Evolutionary conservation across 2,113 vertebrate genomes (phyloP), one percentile per base, ranked within the genome.

Genomic region (Pelobates fuscus): DNA sequence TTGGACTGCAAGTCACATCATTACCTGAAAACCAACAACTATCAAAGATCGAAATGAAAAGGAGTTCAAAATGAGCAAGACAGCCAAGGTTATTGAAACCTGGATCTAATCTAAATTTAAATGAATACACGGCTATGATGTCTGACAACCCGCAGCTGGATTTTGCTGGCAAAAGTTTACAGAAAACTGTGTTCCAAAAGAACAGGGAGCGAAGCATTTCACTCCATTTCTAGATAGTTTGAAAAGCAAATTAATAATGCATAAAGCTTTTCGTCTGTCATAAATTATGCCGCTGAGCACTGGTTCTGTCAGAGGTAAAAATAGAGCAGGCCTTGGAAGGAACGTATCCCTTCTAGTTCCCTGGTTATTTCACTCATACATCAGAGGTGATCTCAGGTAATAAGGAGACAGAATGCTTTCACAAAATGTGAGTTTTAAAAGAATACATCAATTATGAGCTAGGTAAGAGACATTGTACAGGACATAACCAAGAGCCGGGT

Each of bases 371-470:
- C 20, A 44, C 49, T 30, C 37, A 29, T 41, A 58, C 63, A 67
- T 75, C 63, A 67, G 54, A 67, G 72, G 72, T 74, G 62, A 74
- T 74, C 27, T 74, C n/a, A 23, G 63, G 72, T 67, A 60, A 75
- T 67, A 37, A 67, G 32, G 63, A 6, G 37, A 58, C 37, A 20
- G 49, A 24, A 30, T 37, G n/a, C 30, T 65, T 25, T 55, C 25
- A 20, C 29, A 64, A 63, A 29, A 11, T 18, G n/a, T n/a, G n/a
- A 59, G 26, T 70, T 70, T 23, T 43, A 21, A 23, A 1, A 15
- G 29, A 27, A 15, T 55, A 3, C 14, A 67, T 26, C 24, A 20
- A 67, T n/a, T n/a, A n/a, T n/a, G n/a, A n/a, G n/a, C n/a, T n/a
- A n/a, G n/a, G n/a, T n/a, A n/a, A n/a, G n/a, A n/a, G n/a, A n/a